These are phyloP conservation scores for Cyanistes caeruleus DNA, from an alignment of 2,113 vertebrate species.

Conservation along the genomic window DNA sequence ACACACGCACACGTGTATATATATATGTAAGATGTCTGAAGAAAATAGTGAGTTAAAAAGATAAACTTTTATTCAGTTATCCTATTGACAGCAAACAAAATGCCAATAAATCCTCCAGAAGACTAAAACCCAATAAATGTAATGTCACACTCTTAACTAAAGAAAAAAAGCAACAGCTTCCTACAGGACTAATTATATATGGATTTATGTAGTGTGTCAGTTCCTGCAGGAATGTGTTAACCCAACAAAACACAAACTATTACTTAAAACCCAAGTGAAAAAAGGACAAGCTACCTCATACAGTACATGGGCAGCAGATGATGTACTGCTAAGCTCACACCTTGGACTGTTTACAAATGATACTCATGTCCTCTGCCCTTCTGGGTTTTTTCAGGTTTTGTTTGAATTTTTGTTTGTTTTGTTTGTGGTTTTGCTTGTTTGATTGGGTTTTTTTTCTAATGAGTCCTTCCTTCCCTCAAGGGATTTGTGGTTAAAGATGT, in stretches of 20 bases:
- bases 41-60: neutral
- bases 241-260: neutral
- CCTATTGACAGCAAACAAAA: neutral
- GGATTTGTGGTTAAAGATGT: neutral
- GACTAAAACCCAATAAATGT: neutral
- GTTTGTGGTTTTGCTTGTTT: neutral
- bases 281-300: neutral
- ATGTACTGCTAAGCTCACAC: neutral
- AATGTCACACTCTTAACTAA: neutral
- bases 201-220: neutral
- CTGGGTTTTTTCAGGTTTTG: neutral
- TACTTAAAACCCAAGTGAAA: neutral
- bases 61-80: neutral
- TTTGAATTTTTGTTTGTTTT: neutral
- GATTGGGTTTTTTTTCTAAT: neutral
- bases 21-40: neutral
- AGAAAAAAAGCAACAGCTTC: neutral
- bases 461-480: neutral
- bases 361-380: neutral
- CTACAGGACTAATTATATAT: neutral
- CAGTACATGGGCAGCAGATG: neutral
- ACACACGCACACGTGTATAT: fast-evolving
- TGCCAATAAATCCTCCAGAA: neutral
- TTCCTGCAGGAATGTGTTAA: neutral
- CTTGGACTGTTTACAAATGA: neutral